Conservation (phyloP, 2,888 invertebrate species). For the Cistogaster globosa region DNA sequence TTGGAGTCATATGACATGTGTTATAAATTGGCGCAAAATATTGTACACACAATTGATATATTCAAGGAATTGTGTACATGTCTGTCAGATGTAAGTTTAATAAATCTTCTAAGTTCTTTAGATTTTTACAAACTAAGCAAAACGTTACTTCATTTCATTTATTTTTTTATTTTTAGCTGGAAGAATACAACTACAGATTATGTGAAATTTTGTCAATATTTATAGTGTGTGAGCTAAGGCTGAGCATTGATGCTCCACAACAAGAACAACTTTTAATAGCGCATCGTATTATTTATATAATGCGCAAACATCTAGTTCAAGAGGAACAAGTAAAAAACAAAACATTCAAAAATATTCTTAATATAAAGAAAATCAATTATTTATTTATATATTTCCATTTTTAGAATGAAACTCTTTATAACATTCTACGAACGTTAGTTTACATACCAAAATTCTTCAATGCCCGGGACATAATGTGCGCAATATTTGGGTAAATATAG, state of each 20-base stretch:
- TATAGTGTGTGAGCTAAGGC: slow-evolving; percentile 76
- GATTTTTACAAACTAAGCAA: no score
- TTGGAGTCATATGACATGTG: slow-evolving; percentile 50
- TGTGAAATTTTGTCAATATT: slow-evolving; percentile 76
- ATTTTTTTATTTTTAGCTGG: slow-evolving; percentile 32
- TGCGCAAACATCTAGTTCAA: slow-evolving; percentile 73
- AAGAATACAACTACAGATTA: slow-evolving; percentile 74
- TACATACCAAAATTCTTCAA: slow-evolving; percentile 77
- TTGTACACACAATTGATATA: slow-evolving; percentile 51
- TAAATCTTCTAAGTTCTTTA: neutral
- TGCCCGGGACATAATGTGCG: slow-evolving; percentile 75
- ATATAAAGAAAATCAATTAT: neutral
- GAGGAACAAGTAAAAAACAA: slow-evolving; percentile 61
- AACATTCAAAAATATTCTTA: neutral
- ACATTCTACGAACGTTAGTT: slow-evolving; percentile 69
- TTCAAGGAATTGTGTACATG: slow-evolving; percentile 54
- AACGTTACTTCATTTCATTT: neutral
- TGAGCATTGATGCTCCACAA: slow-evolving; percentile 72
- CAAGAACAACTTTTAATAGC: slow-evolving; percentile 71
- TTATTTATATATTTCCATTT: neutral
- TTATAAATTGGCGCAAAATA: slow-evolving; percentile 51
- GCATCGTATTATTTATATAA: slow-evolving; percentile 74
- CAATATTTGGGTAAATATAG: slow-evolving; percentile 75
- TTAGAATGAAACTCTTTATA: slow-evolving; percentile 54
- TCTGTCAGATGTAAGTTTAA: slow-evolving; percentile 58